phyloP scores from a whole-genome alignment of 2,113 vertebrate genomes.

The Ginglymostoma cirratum region DNA sequence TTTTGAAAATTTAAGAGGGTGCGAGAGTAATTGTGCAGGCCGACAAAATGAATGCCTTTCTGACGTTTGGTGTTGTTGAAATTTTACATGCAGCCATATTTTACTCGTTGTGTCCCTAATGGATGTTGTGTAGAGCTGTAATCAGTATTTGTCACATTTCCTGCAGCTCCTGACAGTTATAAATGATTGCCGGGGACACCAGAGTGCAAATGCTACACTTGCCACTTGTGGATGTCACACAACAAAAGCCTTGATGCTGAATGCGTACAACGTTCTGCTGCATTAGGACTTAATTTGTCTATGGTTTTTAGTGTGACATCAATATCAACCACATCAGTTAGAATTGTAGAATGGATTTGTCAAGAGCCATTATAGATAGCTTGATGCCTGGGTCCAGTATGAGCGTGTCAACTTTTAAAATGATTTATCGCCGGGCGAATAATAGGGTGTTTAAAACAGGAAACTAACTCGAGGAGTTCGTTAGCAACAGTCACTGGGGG shows the following conservation, averaged over 20 bases:
- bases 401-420: not conserved
- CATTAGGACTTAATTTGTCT: slow-evolving; percentile 32
- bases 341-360: slow-evolving; percentile 7
- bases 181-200: slow-evolving; percentile 6
- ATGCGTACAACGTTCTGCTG: not conserved
- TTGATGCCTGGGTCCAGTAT: not conserved
- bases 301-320: slow-evolving; percentile 23
- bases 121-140: not conserved
- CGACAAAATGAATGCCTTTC: not conserved
- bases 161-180: not conserved
- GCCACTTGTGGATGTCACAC: slow-evolving; percentile 15
- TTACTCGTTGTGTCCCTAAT: not conserved
- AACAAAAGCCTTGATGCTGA: not conserved
- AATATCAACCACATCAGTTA: slow-evolving; percentile 26
- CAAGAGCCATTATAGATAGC: not conserved
- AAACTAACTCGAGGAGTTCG: not conserved
- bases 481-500: slow-evolving; percentile 1
- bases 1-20: not conserved
- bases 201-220: slow-evolving; percentile 18
- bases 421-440: not conserved
- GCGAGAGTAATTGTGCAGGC: not conserved
- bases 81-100: not conserved
- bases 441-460: slow-evolving; percentile 19
- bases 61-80: not conserved
- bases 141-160: slow-evolving; percentile 23